Evolutionary conservation across 2,113 vertebrate species (phyloP).

Genomic region (Zosterops lateralis): DNA sequence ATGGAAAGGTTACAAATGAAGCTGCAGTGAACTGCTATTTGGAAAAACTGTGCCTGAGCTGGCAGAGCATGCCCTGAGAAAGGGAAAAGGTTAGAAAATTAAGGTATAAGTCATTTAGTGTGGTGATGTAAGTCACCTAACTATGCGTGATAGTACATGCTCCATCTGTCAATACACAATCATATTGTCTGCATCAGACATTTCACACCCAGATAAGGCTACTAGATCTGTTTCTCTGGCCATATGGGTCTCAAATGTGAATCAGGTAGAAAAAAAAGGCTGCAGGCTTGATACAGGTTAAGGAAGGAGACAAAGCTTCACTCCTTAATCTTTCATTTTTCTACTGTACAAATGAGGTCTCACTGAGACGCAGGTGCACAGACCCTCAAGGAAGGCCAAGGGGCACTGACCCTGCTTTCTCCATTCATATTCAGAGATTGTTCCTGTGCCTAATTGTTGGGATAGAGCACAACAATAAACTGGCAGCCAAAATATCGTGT

Average conservation of each 20-base stretch:
- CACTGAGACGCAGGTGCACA: not conserved
- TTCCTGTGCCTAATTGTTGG: not conserved
- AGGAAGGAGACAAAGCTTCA: not conserved
- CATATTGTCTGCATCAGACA: not conserved
- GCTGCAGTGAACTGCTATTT: not conserved
- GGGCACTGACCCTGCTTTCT: not conserved
- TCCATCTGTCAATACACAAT: not conserved
- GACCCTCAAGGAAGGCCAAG: not conserved
- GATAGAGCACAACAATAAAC: not conserved
- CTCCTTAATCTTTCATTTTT: not conserved
- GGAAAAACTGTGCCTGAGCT: not conserved
- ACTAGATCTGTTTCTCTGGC: not conserved
- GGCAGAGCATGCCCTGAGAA: not conserved
- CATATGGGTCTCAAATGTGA: not conserved
- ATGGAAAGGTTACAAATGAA: not conserved
- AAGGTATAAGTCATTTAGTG: not conserved
- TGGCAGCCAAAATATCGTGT: not conserved
- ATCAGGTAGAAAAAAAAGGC: not conserved
- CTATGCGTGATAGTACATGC: not conserved
- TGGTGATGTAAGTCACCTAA: not conserved
- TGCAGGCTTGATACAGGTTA: not conserved
- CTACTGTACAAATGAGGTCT: not conserved
- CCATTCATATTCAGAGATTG: not conserved
- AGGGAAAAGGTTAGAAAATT: not conserved
- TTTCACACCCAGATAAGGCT: not conserved